A percentile compares a stretch with the other conserved stretches of the same genome.
phyloP scores from a whole-genome alignment of 2,888 invertebrate genomes.

The Furcula furcula region DNA sequence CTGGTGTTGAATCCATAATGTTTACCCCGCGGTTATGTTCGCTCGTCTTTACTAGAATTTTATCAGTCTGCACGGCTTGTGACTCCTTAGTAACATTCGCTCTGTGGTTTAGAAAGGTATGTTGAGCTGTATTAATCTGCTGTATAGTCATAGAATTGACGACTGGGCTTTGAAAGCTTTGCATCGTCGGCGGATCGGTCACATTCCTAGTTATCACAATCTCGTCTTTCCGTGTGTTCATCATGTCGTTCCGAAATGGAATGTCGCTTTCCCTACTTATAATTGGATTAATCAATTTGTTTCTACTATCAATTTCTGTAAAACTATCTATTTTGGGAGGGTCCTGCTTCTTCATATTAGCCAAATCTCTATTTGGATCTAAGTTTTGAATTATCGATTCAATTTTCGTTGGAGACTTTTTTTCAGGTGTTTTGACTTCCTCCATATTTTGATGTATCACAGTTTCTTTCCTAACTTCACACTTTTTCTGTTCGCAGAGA shows the following conservation, averaged over 20 bases:
- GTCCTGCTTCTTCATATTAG: conserved; percentile 56
- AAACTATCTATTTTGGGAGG: conserved; percentile 59
- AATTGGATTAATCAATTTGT: conserved; percentile 47
- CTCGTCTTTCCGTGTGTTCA: conserved; percentile 63
- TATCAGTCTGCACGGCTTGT: conserved; percentile 69
- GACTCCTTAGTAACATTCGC: conserved; percentile 62
- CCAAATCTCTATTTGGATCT: conserved; percentile 59
- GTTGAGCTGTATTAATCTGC: conserved; percentile 62
- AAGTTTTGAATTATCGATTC: conserved; percentile 65
- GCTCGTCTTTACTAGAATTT: conserved; percentile 52
- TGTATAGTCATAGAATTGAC: conserved; percentile 72
- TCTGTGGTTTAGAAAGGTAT: conserved; percentile 63
- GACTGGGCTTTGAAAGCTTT: conserved; percentile 58
- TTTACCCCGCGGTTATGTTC: conserved; percentile 54
- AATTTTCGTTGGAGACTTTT: conserved; percentile 66
- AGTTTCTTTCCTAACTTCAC: conserved; percentile 69
- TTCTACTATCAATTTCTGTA: conserved; percentile 54
- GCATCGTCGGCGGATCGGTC: conserved; percentile 59
- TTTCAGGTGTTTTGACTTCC: conserved; percentile 55
- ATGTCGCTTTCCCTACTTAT: conserved; percentile 60
- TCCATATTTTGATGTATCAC: conserved; percentile 69
- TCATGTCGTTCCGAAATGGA: conserved; percentile 58
- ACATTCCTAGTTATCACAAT: conserved; percentile 65
- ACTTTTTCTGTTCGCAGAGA: conserved; percentile 53
- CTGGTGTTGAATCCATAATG: conserved; percentile 52